Percentiles rank a stretch among this genome's conserved stretches.
phyloP scores from a whole-genome alignment of 1,140 invertebrate species.

The Drosophila parvula region DNA sequence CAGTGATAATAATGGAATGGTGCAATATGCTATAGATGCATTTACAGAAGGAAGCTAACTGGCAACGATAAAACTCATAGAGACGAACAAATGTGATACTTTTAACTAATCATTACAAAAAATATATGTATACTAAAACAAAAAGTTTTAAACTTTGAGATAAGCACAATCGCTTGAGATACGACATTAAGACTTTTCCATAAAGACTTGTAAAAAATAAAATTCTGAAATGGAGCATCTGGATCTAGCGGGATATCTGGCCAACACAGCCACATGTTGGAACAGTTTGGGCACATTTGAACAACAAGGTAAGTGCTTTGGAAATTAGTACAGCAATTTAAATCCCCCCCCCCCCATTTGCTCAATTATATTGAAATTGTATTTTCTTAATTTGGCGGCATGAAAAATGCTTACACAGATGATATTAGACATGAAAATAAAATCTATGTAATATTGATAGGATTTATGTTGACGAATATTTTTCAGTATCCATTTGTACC shows the following conservation, averaged over 20 bases:
- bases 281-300: slow-evolving; percentile 68
- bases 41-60: slow-evolving; percentile 44
- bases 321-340: too few species aligned
- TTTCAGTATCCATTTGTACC: too few species aligned
- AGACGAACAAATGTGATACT: slow-evolving; percentile 68
- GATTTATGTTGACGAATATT: too few species aligned
- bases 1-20: slow-evolving; percentile 8
- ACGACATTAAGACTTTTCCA: slow-evolving; percentile 23
- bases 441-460: too few species aligned
- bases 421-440: too few species aligned
- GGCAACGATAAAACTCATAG: slow-evolving; percentile 5
- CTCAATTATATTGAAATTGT: background rate
- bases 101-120: too few species aligned
- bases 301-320: slow-evolving; percentile 71
- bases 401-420: too few species aligned
- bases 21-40: slow-evolving; percentile 49
- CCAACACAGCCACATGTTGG: slow-evolving; percentile 62
- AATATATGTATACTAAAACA: background rate
- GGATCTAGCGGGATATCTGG: slow-evolving; percentile 75
- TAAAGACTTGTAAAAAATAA: slow-evolving; percentile 52
- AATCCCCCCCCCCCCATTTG: background rate
- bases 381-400: too few species aligned
- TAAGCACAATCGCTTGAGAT: slow-evolving; percentile 14
- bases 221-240: slow-evolving; percentile 70
- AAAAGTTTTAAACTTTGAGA: slow-evolving; percentile 30